A percentile compares a stretch with the other conserved stretches of the same genome.
Conservation (phyloP, 2,888 invertebrate genomes). For the Rhingia campestris region DNA sequence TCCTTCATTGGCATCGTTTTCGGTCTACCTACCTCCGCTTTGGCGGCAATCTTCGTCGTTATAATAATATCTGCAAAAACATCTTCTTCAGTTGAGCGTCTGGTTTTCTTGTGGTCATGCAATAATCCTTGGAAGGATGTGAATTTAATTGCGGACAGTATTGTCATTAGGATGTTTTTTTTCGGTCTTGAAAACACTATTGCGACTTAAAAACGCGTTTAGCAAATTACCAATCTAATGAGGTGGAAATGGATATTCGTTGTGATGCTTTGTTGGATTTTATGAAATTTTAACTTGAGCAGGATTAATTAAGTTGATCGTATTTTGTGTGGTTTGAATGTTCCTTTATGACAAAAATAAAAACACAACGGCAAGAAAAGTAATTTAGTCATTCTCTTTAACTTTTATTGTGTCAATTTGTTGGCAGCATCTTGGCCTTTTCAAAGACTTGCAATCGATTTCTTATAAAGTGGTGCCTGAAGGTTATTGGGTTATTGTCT, state of each 20-base stretch:
- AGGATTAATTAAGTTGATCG: too few species aligned
- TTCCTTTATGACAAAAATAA: too few species aligned
- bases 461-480: too few species aligned
- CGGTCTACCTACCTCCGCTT: not conserved
- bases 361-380: too few species aligned
- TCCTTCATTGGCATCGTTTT: slow-evolving; percentile 7
- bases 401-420: too few species aligned
- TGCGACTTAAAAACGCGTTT: slow-evolving; percentile 26
- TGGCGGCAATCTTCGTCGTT: not conserved
- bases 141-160: slow-evolving; percentile 45
- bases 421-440: too few species aligned
- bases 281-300: not conserved
- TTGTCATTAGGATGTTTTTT: slow-evolving; percentile 29
- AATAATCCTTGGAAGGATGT: slow-evolving; percentile 48
- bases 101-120: slow-evolving; percentile 19
- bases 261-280: slow-evolving; percentile 44
- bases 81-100: slow-evolving; percentile 7
- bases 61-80: slow-evolving; percentile 15
- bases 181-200: not conserved
- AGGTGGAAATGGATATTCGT: slow-evolving; percentile 35
- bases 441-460: too few species aligned
- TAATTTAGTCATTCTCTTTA: too few species aligned
- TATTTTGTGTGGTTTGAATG: too few species aligned
- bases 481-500: too few species aligned
- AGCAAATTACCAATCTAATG: slow-evolving; percentile 55